Evolutionary conservation across 2,797 vertebrate genomes (phyloP).

Genomic region (Paratrypauchen microcephalus): DNA sequence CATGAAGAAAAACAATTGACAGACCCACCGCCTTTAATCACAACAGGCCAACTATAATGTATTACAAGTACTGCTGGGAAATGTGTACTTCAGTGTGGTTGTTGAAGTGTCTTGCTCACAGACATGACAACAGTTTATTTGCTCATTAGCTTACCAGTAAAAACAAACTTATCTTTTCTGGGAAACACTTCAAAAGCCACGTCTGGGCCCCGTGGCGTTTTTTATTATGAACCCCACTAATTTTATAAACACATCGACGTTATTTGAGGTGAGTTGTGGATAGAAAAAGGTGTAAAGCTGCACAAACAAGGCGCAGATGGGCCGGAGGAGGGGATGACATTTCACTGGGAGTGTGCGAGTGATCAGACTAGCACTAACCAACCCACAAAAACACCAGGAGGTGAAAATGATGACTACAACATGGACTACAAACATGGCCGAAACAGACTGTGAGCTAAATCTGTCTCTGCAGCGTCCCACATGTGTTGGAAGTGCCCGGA

Average conservation of each 20-base stretch:
- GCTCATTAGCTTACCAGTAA: neutral
- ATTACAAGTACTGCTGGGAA: too few species aligned
- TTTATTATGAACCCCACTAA: neutral
- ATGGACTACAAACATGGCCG: conserved; percentile 34
- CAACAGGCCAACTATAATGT: too few species aligned
- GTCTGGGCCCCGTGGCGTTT: neutral
- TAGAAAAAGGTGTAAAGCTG: conserved; percentile 30
- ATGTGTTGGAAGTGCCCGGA: conserved; percentile 44
- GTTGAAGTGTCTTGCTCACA: neutral
- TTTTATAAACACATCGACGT: conserved; percentile 1
- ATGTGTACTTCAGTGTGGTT: too few species aligned
- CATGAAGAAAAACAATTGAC: too few species aligned
- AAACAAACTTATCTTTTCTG: neutral
- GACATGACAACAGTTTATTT: neutral
- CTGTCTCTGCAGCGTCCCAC: conserved; percentile 61
- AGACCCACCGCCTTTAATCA: too few species aligned
- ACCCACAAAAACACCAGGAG: conserved; percentile 59
- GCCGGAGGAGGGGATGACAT: conserved; percentile 63
- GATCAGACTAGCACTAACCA: conserved; percentile 52
- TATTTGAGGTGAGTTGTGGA: conserved; percentile 15
- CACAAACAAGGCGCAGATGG: conserved; percentile 67
- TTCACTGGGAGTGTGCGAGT: conserved; percentile 46
- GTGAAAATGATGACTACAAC: conserved; percentile 54
- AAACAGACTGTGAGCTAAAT: conserved; percentile 66
- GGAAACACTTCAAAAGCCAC: conserved; percentile 4